phyloP scores from a whole-genome alignment of 2,888 invertebrate genomes.

The Tolmerus cingulatus region DNA sequence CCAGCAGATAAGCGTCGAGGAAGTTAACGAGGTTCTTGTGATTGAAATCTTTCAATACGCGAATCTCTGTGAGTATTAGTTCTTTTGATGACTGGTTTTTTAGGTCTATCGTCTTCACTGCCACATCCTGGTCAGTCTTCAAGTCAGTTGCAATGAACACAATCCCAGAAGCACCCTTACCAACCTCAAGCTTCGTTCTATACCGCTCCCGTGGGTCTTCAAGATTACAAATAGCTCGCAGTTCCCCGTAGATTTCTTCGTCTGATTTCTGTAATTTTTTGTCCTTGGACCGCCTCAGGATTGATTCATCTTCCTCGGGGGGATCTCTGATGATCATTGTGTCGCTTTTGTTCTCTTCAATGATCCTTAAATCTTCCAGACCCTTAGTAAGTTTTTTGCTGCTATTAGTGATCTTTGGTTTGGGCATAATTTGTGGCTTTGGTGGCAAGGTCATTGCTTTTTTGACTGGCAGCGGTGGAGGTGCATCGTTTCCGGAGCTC shows the following conservation, averaged over 20 bases:
- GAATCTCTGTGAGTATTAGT: slow-evolving; percentile 93
- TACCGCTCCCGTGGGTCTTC: slow-evolving; percentile 85
- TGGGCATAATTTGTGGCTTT: slow-evolving; percentile 68
- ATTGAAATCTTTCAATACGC: slow-evolving; percentile 87
- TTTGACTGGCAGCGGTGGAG: slow-evolving; percentile 63
- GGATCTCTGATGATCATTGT: slow-evolving; percentile 60
- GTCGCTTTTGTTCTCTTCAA: slow-evolving; percentile 52
- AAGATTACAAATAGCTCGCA: slow-evolving; percentile 80
- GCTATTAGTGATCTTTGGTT: slow-evolving; percentile 58
- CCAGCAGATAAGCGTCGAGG: slow-evolving; percentile 90
- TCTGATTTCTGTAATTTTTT: slow-evolving; percentile 60
- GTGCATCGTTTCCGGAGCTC: slow-evolving; percentile 46
- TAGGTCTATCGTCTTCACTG: slow-evolving; percentile 96
- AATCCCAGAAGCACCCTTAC: slow-evolving; percentile 91
- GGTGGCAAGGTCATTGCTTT: slow-evolving; percentile 62
- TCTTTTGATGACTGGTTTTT: slow-evolving; percentile 95
- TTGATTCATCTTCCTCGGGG: slow-evolving; percentile 56
- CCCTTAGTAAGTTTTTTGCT: slow-evolving; percentile 61
- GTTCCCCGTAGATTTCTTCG: slow-evolving; percentile 73
- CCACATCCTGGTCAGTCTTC: slow-evolving; percentile 78
- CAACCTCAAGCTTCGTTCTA: slow-evolving; percentile 82
- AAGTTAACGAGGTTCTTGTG: slow-evolving; percentile 97
- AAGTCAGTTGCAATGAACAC: slow-evolving; percentile 89
- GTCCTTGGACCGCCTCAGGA: slow-evolving; percentile 61
- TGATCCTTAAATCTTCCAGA: slow-evolving; percentile 61